Conservation (phyloP, 2,797 vertebrate species). For the Microchirus variegatus region DNA sequence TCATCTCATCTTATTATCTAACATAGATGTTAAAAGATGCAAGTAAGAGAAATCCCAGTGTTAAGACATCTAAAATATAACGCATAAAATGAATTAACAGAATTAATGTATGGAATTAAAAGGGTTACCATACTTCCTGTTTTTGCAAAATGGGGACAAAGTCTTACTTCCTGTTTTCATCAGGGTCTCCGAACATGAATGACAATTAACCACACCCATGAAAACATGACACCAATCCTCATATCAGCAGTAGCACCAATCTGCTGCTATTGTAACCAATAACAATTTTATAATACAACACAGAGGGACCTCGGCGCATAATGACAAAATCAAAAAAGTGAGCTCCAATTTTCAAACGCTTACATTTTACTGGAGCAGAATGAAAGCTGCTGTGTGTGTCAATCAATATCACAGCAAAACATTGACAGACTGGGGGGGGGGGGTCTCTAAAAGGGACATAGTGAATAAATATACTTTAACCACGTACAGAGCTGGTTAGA, state of each 20-base stretch:
- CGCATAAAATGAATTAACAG: no score
- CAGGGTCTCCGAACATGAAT: slow-evolving; percentile 49
- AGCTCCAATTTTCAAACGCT: not conserved
- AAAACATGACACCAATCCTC: slow-evolving; percentile 15
- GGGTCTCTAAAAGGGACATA: no score
- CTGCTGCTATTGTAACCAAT: not conserved
- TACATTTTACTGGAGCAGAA: no score
- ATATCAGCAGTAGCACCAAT: slow-evolving; percentile 5
- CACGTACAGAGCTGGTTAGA: not conserved
- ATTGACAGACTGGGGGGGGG: no score
- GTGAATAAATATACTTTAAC: not conserved
- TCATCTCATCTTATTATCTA: no score
- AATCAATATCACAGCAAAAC: no score
- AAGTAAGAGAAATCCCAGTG: no score
- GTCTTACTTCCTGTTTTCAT: slow-evolving; percentile 68
- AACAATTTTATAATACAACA: not conserved
- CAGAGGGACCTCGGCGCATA: not conserved
- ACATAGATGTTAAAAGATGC: no score
- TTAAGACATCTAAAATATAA: no score
- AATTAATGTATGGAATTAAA: no score
- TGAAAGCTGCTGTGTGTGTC: no score
- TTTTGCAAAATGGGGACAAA: slow-evolving; percentile 36
- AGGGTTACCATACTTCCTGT: slow-evolving; percentile 42
- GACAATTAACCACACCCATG: slow-evolving; percentile 24
- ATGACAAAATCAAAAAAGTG: not conserved